Base-by-base conservation (phyloP, 2,888 invertebrate genomes). In the Lamellibrachia columna region DNA sequence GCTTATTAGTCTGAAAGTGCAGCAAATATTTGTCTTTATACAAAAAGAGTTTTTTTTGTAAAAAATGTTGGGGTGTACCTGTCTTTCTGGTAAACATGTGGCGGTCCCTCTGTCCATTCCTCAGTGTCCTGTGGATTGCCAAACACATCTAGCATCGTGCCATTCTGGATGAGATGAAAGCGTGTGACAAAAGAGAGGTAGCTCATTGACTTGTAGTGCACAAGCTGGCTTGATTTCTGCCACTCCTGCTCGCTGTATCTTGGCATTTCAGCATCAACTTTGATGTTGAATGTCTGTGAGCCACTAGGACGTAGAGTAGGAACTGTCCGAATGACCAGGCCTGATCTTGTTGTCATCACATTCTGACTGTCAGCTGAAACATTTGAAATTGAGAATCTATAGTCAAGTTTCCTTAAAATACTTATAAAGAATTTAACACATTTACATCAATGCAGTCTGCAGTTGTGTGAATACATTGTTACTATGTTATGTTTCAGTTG, bases 261-360 rank as follows among this genome's bases (percentile, higher is more conserved):
- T 11, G 75, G n/a, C 75, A 75, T 75, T 75, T 75, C 75, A 6
- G 75, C 75, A 75, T 75, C 75, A 75, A 75, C 75, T 15, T 75
- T 75, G 75, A 75, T 75, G 75, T 75, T 75, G 75, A 75, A 75
- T 75, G 75, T 90, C 53, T 60, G 28, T 52, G 53, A 55, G 53
- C 55, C 11, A n/a, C 90, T 52, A 15, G 92, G 92, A 75, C 58
- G 40, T 28, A 92, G 52, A 55, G 90, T 91, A 22, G 92, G 93
- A 22, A 92, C 75, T 40, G 93, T 92, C 75, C 94, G 94, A 60
- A 95, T 95, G 28, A 95, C 94, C 91, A 95, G 93, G 0, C 95
- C 95, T 53, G 95, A 95, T 91, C 95, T 93, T n/a, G 95, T 95
- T 53, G 94, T 95, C 95, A 95, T 95, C 58, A 95, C 95, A 93